Evolutionary conservation across 2,888 invertebrate species (phyloP).

Genomic region (Meganola albula): DNA sequence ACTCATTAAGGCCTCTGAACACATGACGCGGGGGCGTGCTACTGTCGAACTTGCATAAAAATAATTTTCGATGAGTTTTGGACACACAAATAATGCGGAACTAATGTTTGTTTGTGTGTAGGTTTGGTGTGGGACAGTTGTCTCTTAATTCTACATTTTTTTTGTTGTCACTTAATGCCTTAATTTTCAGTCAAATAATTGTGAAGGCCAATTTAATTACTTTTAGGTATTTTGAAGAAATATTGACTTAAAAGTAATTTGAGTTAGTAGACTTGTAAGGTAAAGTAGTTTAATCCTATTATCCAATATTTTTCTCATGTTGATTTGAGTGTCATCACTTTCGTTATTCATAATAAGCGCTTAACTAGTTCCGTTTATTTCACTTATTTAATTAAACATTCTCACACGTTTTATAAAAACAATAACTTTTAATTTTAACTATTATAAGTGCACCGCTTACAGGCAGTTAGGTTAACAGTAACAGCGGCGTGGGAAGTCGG

Average conservation of each 20-base stretch:
- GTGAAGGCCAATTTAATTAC: too few species aligned
- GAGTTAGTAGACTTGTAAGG: slow-evolving; percentile 51
- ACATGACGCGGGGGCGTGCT: slow-evolving; percentile 57
- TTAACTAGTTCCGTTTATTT: slow-evolving; percentile 63
- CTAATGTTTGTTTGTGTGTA: slow-evolving; percentile 59
- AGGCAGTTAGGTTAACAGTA: slow-evolving; percentile 71
- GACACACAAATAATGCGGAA: slow-evolving; percentile 55
- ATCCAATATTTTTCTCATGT: slow-evolving; percentile 33
- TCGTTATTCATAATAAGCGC: slow-evolving; percentile 46
- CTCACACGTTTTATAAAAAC: slow-evolving; percentile 70
- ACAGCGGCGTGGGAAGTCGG: slow-evolving; percentile 69
- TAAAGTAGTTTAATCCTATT: slow-evolving; percentile 41
- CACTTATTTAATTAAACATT: slow-evolving; percentile 75
- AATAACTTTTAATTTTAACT: slow-evolving; percentile 74
- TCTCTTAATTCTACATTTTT: too few species aligned
- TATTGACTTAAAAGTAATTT: too few species aligned
- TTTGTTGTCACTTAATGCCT: too few species aligned
- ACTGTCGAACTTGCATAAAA: slow-evolving; percentile 50
- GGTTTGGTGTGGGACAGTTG: neutral
- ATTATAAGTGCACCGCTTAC: slow-evolving; percentile 70
- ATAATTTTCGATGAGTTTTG: slow-evolving; percentile 56
- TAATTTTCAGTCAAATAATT: too few species aligned
- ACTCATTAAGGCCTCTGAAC: slow-evolving; percentile 64
- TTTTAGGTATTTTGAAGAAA: too few species aligned
- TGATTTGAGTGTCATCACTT: slow-evolving; percentile 50